Base-by-base conservation (phyloP, 2,113 vertebrate species). In the Phyllostomus hastatus region DNA sequence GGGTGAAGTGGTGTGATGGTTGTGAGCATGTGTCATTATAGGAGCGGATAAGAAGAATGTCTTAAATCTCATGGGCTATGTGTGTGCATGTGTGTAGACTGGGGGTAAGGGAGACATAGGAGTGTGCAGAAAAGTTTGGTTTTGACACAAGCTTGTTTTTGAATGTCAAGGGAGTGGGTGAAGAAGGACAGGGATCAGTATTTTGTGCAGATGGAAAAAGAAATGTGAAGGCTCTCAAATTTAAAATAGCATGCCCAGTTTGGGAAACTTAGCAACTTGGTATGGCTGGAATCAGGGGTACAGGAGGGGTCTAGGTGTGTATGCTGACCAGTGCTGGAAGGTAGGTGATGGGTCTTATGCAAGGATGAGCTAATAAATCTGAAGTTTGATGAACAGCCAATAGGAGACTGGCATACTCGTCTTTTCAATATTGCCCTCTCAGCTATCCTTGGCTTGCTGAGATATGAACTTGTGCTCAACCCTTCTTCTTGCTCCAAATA, bases 321-420 rank as follows among this genome's bases (percentile, higher is more conserved):
- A 4, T 2, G 69, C 4, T 38, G 46, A 24, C 43, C 24, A 83
- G 61, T 46, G 26, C 2, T 46, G 43, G 46, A 61, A 54, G 26
- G 28, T 3, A 76, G 75, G 1, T 28, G 41, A 43, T 26, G 79
- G 26, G 19, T 15, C 33, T 90, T 48, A 14, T 31, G 31, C 20
- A n/a, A 64, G 38, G 78, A 7, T 14, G 33, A 94, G 15, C 33
- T 87, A n/a, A 20, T 31, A n/a, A 48, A 73, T 88, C 0, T 33
- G 70, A 87, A 9, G 22, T 73, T 75, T 19, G 24, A 50, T 59
- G 43, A n/a, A 26, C 16, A 64, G 8, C 17, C 38, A 52, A 4
- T 38, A n/a, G 64, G 50, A 64, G 20, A 69, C 22, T 0, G 54
- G 67, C 19, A 28, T 0, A 15, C 10, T 67, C 28, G 5, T 59